phyloP scores from a whole-genome alignment of 2,797 vertebrate species.

The Gambelia wislizenii region DNA sequence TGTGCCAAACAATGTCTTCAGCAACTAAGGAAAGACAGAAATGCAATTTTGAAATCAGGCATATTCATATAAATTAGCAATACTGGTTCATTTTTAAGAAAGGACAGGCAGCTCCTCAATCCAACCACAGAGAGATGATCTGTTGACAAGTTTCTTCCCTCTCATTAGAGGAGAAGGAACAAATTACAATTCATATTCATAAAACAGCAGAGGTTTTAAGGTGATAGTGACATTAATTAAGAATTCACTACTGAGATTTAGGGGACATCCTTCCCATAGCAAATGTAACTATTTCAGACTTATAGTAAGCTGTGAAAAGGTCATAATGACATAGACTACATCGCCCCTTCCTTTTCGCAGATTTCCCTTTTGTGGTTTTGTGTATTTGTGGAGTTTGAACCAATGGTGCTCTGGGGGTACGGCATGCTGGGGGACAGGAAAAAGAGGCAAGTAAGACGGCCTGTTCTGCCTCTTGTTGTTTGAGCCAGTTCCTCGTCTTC shows the following conservation, averaged over 20 bases:
- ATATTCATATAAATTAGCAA: neutral
- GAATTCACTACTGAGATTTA: neutral
- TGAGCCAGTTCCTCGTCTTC: too few species aligned
- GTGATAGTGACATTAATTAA: neutral
- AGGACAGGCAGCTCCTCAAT: neutral
- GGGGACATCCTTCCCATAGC: neutral
- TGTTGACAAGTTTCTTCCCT: neutral
- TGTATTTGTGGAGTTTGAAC: too few species aligned
- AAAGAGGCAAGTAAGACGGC: too few species aligned
- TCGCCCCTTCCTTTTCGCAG: too few species aligned
- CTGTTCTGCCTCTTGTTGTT: too few species aligned
- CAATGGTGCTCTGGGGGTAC: too few species aligned
- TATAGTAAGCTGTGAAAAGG: neutral
- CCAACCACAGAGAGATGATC: too few species aligned
- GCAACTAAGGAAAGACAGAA: constrained; percentile 77
- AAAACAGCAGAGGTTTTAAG: neutral
- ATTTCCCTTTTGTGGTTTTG: too few species aligned
- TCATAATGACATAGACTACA: too few species aligned
- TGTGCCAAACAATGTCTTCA: constrained; percentile 97
- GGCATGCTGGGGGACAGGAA: too few species aligned
- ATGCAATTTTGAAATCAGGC: neutral
- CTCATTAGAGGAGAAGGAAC: neutral
- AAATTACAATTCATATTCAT: neutral
- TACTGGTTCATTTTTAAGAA: neutral
- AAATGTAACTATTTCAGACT: neutral